Evolutionary conservation across 2,797 vertebrate species (phyloP).

Genomic region (Sebastes itinus): DNA sequence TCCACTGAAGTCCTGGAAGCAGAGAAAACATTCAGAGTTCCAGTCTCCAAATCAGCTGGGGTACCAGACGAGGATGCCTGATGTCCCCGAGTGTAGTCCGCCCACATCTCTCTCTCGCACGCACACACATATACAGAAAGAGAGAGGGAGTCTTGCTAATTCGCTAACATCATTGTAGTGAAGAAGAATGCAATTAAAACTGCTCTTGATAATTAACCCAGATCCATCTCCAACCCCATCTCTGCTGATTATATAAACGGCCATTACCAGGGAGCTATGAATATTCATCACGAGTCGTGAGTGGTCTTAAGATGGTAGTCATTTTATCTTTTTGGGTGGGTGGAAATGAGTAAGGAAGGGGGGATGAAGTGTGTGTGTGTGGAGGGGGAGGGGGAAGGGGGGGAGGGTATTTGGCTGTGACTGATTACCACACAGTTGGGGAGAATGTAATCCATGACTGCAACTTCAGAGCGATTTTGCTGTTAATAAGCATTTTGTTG

Average conservation of each 20-base stretch:
- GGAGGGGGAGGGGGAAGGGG: fast-evolving
- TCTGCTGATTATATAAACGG: conserved; percentile 74
- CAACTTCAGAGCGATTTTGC: conserved; percentile 59
- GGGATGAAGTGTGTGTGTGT: neutral
- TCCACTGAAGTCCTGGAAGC: conserved; percentile 60
- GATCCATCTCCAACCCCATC: conserved; percentile 73
- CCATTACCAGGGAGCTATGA: conserved; percentile 70
- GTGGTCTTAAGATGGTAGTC: conserved; percentile 65
- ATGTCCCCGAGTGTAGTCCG: conserved; percentile 25
- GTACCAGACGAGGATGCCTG: conserved; percentile 40
- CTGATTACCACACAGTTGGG: conserved; percentile 56
- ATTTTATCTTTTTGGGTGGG: conserved; percentile 64
- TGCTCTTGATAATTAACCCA: conserved; percentile 78
- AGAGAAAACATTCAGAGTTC: conserved; percentile 27
- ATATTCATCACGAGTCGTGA: conserved; percentile 71
- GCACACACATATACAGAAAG: conserved; percentile 10
- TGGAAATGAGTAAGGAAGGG: conserved; percentile 34
- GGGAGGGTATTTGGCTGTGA: conserved; percentile 40
- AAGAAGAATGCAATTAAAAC: conserved; percentile 77
- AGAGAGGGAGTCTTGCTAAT: conserved; percentile 55
- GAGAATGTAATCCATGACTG: conserved; percentile 61
- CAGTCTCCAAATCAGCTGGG: conserved; percentile 38
- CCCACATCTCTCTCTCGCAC: conserved; percentile 5
- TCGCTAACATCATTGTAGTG: conserved; percentile 62
- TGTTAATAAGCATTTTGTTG: conserved; percentile 63